Conservation (phyloP, 2,888 invertebrate species). For the Lissocephala sabroskyi region DNA sequence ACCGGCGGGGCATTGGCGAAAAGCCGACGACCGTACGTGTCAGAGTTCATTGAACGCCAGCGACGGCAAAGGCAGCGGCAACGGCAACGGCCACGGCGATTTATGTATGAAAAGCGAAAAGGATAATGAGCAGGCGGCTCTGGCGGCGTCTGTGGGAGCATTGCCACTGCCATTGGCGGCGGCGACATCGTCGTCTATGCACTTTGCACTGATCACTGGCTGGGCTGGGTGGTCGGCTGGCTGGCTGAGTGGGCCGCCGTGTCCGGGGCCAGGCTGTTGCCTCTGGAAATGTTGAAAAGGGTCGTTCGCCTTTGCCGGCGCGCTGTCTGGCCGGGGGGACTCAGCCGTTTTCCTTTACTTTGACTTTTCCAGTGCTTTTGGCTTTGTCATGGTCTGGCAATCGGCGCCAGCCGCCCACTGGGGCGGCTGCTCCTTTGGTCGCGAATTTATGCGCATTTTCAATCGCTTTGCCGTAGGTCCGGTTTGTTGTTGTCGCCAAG, state of each 20-base stretch:
- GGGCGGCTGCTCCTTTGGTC: slow-evolving; percentile 6
- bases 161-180: too few relatives aligned
- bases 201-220: background rate
- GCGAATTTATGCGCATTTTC: slow-evolving; percentile 59
- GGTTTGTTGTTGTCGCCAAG: slow-evolving; percentile 58
- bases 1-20: slow-evolving; percentile 35
- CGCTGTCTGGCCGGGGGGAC: slow-evolving; percentile 49
- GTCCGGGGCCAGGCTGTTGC: slow-evolving; percentile 40
- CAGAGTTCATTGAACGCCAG: slow-evolving; percentile 55
- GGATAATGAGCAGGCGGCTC: slow-evolving; percentile 56
- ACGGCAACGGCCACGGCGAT: slow-evolving; percentile 46
- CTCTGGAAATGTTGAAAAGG: slow-evolving; percentile 51
- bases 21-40: slow-evolving; percentile 68
- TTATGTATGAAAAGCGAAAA: slow-evolving; percentile 70
- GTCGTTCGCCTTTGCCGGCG: slow-evolving; percentile 67
- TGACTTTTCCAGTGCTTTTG: slow-evolving; percentile 39
- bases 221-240: background rate
- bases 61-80: too few relatives aligned
- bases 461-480: slow-evolving; percentile 66
- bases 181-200: background rate
- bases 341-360: slow-evolving; percentile 28
- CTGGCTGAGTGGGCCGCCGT: background rate
- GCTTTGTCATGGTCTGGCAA: slow-evolving; percentile 35
- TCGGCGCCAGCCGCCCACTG: slow-evolving; percentile 8
- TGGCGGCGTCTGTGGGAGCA: too few relatives aligned